Evolutionary conservation across 2,888 invertebrate species (phyloP), one percentile per base, ranked within the genome.

Genomic region (Boloria selene): DNA sequence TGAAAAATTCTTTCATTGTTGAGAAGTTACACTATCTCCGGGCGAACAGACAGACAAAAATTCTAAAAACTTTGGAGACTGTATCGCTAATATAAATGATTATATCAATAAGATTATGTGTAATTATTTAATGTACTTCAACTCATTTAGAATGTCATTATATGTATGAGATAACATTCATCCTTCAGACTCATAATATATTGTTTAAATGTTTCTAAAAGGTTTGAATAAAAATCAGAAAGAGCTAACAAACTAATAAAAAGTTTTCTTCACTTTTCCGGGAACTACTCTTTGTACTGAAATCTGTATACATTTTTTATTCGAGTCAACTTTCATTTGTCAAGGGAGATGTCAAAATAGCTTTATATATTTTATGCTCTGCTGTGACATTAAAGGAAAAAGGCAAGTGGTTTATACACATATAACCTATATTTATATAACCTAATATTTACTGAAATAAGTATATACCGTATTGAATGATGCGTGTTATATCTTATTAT

Each of bases 281-380:
- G 59, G 49, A 49, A 49, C 38, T 50, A 50, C 49, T 13, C 49
- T 59, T 16, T 59, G 47, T 50, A 17, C 7, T 47, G 31, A 38
- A 38, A 38, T 38, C 38, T 50, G 17, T 47, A 50, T 59, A 17
- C 50, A 59, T 61, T 51, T 61, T 52, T 52, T 61, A 52, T 61
- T 51, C 38, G 17, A 49, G 38, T 61, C 50, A 61, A 61, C n/a
- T 52, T 52, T 4, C 44, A 18, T 61, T 51, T 44, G 51, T 61
- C 44, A 61, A 61, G 44, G 51, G 61, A 52, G 18, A 44, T 18
- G 50, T 51, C 45, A n/a, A 13, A 38, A 38, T 51, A 61, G 61
- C 42, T 60, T 51, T 51, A 16, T 18, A 49, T 17, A 50, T 50
- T 7, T 49, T 18, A 14, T 59, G 26, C 38, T 17, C 26, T 26